These are phyloP conservation scores for Glaucomys volans DNA, from an alignment of 2,113 vertebrate genomes.

Conservation along the genomic window DNA sequence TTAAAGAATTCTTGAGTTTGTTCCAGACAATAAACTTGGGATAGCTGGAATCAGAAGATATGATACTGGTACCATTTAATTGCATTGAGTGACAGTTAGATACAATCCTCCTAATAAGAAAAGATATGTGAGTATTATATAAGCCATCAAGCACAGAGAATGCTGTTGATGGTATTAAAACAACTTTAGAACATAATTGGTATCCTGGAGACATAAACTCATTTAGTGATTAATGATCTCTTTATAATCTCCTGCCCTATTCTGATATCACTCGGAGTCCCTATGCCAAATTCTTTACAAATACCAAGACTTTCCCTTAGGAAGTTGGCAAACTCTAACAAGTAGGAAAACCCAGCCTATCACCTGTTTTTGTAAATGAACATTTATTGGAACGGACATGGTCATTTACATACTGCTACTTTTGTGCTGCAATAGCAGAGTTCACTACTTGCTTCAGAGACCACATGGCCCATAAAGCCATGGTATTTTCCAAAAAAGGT, in stretches of 20 bases:
- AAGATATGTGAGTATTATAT: background rate
- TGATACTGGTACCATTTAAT: background rate
- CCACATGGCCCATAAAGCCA: background rate
- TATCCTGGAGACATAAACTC: background rate
- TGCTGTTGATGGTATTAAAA: background rate
- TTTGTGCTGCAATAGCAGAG: background rate
- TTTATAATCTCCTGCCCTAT: background rate
- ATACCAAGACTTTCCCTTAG: background rate
- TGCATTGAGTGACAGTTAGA: background rate
- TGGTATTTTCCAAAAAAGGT: background rate
- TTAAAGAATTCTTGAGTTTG: constrained; percentile 51
- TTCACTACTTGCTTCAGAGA: background rate
- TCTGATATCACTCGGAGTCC: background rate
- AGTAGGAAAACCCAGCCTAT: background rate
- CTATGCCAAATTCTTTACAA: background rate
- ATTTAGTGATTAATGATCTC: background rate
- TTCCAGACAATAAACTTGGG: constrained; percentile 23
- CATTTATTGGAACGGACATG: background rate
- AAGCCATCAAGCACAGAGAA: background rate
- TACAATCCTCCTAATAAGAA: background rate
- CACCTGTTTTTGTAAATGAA: constrained; percentile 8
- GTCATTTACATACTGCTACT: background rate
- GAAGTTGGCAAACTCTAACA: background rate
- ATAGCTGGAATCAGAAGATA: background rate
- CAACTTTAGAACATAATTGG: background rate